phyloP scores from a whole-genome alignment of 1,140 invertebrate genomes.

The Mylabris phalerata region DNA sequence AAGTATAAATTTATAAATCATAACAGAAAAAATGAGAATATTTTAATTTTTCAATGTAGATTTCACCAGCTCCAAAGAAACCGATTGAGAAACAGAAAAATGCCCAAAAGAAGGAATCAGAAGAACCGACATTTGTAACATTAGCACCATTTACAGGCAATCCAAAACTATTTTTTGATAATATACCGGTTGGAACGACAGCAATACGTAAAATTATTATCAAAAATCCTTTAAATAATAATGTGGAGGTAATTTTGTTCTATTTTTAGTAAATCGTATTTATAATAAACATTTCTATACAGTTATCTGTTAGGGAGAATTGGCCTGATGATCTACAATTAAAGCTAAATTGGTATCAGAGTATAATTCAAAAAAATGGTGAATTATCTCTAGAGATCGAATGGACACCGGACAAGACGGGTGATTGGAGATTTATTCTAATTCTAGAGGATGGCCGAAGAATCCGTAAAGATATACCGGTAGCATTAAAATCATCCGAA shows the following conservation, averaged over 20 bases:
- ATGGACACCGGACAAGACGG: conserved; percentile 53
- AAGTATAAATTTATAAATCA: too few relatives aligned
- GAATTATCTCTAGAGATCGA: conserved; percentile 47
- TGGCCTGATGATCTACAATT: conserved; percentile 52
- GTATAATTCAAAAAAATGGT: conserved; percentile 43
- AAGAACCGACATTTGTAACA: conserved; percentile 43
- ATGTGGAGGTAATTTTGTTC: not conserved
- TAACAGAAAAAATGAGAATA: too few relatives aligned
- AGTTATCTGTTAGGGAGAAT: conserved; percentile 54
- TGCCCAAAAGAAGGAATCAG: conserved; percentile 31
- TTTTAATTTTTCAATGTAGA: too few relatives aligned
- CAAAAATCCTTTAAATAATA: conserved; percentile 46
- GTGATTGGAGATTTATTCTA: conserved; percentile 54
- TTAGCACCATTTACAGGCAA: conserved; percentile 55
- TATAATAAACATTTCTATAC: conserved; percentile 20
- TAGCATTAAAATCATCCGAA: conserved; percentile 48
- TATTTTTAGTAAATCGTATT: not conserved
- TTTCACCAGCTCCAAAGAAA: too few relatives aligned
- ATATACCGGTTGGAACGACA: conserved; percentile 50
- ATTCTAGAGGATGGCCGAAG: conserved; percentile 55
- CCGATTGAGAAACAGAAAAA: conserved; percentile 13
- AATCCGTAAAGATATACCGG: conserved; percentile 58
- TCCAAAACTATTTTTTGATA: conserved; percentile 56
- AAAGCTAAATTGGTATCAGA: conserved; percentile 46
- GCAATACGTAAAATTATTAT: conserved; percentile 48